A percentile compares a stretch with the other conserved stretches of the same genome.
Evolutionary conservation across 2,113 vertebrate genomes (phyloP).

Genomic region (Syngnathoides biaculeatus): DNA sequence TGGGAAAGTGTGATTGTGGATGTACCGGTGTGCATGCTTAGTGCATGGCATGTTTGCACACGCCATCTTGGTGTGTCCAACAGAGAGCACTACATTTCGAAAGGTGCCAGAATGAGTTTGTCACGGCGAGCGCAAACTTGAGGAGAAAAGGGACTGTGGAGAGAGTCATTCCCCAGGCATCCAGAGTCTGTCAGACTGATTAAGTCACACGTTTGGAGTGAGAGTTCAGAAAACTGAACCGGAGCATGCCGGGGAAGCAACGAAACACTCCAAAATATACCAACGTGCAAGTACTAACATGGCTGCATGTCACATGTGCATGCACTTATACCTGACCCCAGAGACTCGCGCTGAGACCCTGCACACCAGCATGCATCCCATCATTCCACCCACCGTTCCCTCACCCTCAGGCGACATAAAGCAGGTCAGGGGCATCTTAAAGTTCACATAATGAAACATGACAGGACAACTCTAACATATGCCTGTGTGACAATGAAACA

Average conservation of each 20-base stretch:
- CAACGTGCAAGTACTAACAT: conserved; percentile 54
- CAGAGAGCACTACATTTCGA: conserved; percentile 62
- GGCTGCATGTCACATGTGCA: conserved; percentile 44
- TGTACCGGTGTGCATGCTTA: conserved; percentile 27
- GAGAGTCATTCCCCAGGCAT: conserved; percentile 77
- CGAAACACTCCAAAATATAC: conserved; percentile 54
- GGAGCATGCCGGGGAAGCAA: conserved; percentile 55
- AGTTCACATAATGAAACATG: conserved; percentile 67
- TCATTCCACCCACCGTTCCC: conserved; percentile 41
- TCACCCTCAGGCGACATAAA: conserved; percentile 54
- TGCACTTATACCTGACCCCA: conserved; percentile 59
- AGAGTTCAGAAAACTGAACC: conserved; percentile 72
- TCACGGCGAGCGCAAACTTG: conserved; percentile 73
- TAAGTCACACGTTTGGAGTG: conserved; percentile 77
- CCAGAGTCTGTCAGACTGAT: conserved; percentile 86
- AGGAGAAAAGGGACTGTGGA: conserved; percentile 74
- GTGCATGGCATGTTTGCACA: conserved; percentile 34
- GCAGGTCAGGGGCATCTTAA: conserved; percentile 68
- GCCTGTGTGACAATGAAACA: conserved; percentile 62
- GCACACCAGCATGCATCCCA: conserved; percentile 43
- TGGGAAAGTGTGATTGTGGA: conserved; percentile 7
- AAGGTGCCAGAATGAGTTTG: conserved; percentile 87
- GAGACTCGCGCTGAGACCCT: conserved; percentile 44
- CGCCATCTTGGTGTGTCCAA: conserved; percentile 14
- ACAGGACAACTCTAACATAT: conserved; percentile 65